Percentiles rank a stretch among this genome's conserved stretches.
phyloP scores from a whole-genome alignment of 2,888 invertebrate species.

The Oscheius onirici region DNA sequence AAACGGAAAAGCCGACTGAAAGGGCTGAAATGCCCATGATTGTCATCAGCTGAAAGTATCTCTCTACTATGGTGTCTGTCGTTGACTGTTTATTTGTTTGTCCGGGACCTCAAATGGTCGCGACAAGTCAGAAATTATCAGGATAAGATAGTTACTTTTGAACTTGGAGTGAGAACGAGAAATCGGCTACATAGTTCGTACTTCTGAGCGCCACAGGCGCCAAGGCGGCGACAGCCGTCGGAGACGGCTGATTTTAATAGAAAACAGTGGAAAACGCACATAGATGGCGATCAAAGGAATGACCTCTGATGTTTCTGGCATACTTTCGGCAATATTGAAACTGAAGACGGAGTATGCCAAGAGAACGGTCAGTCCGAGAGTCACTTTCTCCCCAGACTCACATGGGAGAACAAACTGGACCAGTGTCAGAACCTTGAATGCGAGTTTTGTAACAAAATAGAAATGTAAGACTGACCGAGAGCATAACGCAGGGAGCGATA shows the following conservation, averaged over 20 bases:
- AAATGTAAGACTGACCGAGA: slow-evolving; percentile 37
- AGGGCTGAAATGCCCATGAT: slow-evolving; percentile 74
- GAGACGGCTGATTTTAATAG: too few relatives aligned
- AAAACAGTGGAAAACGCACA: slow-evolving; percentile 21
- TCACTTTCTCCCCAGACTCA: slow-evolving; percentile 71
- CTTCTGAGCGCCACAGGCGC: too few relatives aligned
- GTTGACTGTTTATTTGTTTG: too few relatives aligned
- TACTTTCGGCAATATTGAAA: slow-evolving; percentile 74
- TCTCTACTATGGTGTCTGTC: too few relatives aligned
- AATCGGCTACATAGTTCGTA: too few relatives aligned
- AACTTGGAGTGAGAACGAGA: too few relatives aligned
- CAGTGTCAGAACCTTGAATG: slow-evolving; percentile 69
- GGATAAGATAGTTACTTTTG: too few relatives aligned
- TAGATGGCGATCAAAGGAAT: slow-evolving; percentile 73
- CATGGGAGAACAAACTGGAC: slow-evolving; percentile 74
- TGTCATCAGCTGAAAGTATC: slow-evolving; percentile 74
- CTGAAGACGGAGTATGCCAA: slow-evolving; percentile 75
- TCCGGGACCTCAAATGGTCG: too few relatives aligned
- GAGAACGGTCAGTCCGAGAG: slow-evolving; percentile 73
- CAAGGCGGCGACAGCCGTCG: too few relatives aligned
- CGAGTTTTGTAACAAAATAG: not conserved
- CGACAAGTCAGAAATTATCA: too few relatives aligned
- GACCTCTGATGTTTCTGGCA: slow-evolving; percentile 75
- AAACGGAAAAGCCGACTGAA: slow-evolving; percentile 72
- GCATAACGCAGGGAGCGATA: slow-evolving; percentile 55